Evolutionary conservation across 2,888 invertebrate species (phyloP), one percentile per base, ranked within the genome.

Genomic region (Apamea monoglypha): DNA sequence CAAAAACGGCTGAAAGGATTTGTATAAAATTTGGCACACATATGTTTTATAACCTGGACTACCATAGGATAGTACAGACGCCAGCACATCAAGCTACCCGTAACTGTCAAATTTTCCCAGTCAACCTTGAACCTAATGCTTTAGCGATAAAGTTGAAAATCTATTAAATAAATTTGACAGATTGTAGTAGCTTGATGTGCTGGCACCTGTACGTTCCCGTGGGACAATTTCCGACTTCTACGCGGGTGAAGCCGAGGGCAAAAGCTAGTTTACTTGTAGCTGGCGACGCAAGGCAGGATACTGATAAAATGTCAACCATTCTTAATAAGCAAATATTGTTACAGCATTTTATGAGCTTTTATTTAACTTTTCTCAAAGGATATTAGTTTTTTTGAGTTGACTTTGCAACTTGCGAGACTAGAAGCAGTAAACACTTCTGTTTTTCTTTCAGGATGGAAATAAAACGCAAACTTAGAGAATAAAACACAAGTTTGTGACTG

Each of bases 351-450:
- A 64, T 32, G 21, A 80, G 66, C 7, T 77, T 77, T 67, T 75
- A 80, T 80, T 80, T 73, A 84, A 69, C 66, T 85, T 85, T 76
- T 32, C 44, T 68, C 87, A 87, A 87, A 87, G 72, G 76, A 77
- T 85, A 85, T 85, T 84, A 80, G 74, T 56, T 84, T 83, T 78
- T 86, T 87, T 53, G 72, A 84, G 84, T 85, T 87, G 84, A 80
- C 84, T 87, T 87, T 77, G 63, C 53, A 59, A 87, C 63, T 84
- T 47, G 73, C 40, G 74, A 36, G 53, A 84, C 63, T 74, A 64
- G 74, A 36, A 84, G 76, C 59, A 68, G 63, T 40, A 3, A 76
- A 79, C 63, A n/a, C 21, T 80, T 12, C 1, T 73, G 80, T 75
- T 84, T 87, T 87, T 75, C 80, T 85, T 87, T 84, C 25, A 47